Percentiles rank a stretch among this genome's conserved stretches.
These are phyloP conservation scores for Rhinoptilus africanus DNA, from an alignment of 2,113 vertebrate genomes.

Conservation along the genomic window DNA sequence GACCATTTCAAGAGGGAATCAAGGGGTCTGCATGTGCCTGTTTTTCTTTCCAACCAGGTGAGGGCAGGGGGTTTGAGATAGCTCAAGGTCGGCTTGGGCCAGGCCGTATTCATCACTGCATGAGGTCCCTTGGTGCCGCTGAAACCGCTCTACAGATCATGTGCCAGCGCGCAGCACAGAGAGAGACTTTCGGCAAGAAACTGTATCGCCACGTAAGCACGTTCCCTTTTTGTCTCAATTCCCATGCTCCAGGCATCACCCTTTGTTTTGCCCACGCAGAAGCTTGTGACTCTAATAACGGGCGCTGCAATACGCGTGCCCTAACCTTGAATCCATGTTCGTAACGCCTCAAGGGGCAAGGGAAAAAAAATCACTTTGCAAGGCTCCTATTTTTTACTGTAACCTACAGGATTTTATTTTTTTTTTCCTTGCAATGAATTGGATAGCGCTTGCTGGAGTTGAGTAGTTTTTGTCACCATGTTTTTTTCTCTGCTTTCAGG, in stretches of 20 bases:
- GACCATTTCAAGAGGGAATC: not conserved
- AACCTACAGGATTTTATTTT: not conserved
- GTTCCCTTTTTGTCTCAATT: not conserved
- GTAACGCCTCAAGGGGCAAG: not conserved
- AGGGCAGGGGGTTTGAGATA: constrained; percentile 91
- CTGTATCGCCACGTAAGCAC: constrained; percentile 85
- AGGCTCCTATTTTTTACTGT: not conserved
- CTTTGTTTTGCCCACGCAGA: not conserved
- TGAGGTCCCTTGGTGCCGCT: constrained; percentile 83
- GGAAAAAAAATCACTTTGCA: not conserved
- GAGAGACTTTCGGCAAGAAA: constrained; percentile 84
- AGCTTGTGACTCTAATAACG: not conserved
- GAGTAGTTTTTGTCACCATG: not conserved
- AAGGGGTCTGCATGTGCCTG: accelerated
- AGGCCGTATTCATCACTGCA: constrained; percentile 91
- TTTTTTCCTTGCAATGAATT: not conserved
- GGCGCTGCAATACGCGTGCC: not conserved
- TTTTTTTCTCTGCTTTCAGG: not conserved
- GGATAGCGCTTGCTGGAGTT: not conserved
- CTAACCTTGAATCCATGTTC: not conserved
- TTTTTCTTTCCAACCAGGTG: constrained; percentile 73
- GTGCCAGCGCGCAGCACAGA: constrained; percentile 78
- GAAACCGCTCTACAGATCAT: constrained; percentile 84
- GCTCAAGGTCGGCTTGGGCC: constrained; percentile 90
- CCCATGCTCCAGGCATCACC: accelerated